phyloP scores from a whole-genome alignment of 2,888 invertebrate species.

The Euphydryas editha region DNA sequence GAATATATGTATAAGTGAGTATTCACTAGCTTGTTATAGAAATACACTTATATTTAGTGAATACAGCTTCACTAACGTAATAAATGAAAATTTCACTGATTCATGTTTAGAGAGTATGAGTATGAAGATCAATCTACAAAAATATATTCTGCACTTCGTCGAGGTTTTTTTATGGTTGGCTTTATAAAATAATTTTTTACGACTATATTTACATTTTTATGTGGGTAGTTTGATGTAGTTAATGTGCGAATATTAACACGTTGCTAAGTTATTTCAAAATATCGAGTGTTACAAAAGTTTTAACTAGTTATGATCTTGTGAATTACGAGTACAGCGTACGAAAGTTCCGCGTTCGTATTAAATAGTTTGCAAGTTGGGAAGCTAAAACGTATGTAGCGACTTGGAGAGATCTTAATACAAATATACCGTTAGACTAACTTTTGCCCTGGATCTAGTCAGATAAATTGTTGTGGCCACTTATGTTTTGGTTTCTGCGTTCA shows the following conservation, averaged over 20 bases:
- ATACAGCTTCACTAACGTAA: too few species aligned
- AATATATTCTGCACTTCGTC: too few species aligned
- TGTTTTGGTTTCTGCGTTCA: not conserved
- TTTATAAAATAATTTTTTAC: too few species aligned
- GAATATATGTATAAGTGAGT: too few species aligned
- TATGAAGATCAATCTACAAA: too few species aligned
- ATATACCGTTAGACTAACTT: conserved; percentile 13
- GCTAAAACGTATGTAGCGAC: conserved; percentile 28
- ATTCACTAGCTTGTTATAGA: too few species aligned
- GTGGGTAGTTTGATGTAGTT: not conserved
- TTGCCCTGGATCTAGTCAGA: conserved; percentile 7
- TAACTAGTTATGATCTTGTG: conserved; percentile 53
- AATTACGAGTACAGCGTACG: conserved; percentile 52
- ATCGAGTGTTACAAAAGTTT: conserved; percentile 41
- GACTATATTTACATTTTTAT: not conserved
- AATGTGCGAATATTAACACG: conserved; percentile 16
- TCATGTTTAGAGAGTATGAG: too few species aligned
- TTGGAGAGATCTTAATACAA: conserved; percentile 35
- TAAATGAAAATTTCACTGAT: too few species aligned
- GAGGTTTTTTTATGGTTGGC: too few species aligned
- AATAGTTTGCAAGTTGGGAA: conserved; percentile 46
- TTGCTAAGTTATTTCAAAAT: conserved; percentile 31
- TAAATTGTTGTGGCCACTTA: conserved; percentile 11
- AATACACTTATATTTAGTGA: too few species aligned
- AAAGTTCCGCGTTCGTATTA: conserved; percentile 54